Conservation (phyloP, 2,888 invertebrate species). For the Athalia rosae region DNA sequence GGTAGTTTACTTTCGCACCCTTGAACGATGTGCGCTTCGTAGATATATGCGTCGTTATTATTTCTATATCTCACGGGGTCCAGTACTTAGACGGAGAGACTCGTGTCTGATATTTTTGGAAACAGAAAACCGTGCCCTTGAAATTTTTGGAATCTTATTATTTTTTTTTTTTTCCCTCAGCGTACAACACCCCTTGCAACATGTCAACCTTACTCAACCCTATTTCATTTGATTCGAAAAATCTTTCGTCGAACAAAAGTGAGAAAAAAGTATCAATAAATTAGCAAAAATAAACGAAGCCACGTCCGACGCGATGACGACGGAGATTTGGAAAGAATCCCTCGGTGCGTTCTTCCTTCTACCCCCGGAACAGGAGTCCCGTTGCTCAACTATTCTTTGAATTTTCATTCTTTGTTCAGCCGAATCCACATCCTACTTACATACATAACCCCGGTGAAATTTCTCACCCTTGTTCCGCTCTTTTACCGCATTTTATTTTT, state of each 20-base stretch:
- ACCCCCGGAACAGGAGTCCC: not conserved
- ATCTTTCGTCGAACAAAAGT: constrained; percentile 31
- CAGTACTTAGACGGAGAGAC: constrained; percentile 29
- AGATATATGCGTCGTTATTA: constrained; percentile 57
- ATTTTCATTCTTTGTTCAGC: constrained; percentile 27
- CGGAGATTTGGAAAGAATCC: constrained; percentile 37
- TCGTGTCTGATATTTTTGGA: not conserved
- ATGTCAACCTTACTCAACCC: constrained; percentile 39
- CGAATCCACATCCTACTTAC: constrained; percentile 7
- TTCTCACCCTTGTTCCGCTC: constrained; percentile 27
- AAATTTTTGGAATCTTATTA: no score
- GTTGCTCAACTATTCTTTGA: constrained; percentile 32
- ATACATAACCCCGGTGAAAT: constrained; percentile 14
- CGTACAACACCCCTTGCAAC: constrained; percentile 31
- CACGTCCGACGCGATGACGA: no score
- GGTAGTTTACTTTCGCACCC: constrained; percentile 44
- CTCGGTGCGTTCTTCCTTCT: not conserved
- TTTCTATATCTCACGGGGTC: constrained; percentile 58
- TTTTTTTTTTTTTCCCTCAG: not conserved
- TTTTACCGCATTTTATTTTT: not conserved
- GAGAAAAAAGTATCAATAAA: not conserved
- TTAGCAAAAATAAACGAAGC: not conserved
- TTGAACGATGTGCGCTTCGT: constrained; percentile 49
- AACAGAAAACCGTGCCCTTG: no score
- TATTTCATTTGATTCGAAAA: constrained; percentile 45